phyloP scores from a whole-genome alignment of 2,888 invertebrate species.

The Drosophila quinaria region DNA sequence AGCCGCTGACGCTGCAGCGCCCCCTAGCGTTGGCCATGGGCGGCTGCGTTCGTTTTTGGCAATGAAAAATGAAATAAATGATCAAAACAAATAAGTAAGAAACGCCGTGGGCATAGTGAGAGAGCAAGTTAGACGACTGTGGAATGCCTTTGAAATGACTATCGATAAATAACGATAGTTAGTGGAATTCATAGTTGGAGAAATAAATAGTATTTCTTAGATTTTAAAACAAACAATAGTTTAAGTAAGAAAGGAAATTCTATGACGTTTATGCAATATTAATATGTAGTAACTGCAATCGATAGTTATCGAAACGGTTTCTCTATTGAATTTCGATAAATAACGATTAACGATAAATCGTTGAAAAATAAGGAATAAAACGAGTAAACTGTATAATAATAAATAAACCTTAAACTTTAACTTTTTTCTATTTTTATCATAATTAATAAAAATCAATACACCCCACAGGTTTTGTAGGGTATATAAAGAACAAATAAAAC shows the following conservation, averaged over 20 bases:
- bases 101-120: constrained; percentile 6
- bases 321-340: neutral
- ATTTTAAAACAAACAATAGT: neutral
- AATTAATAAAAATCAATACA: neutral
- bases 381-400: too few species aligned
- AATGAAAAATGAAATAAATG: constrained; percentile 60
- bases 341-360: too few species aligned
- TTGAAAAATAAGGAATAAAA: too few species aligned
- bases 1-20: constrained; percentile 47
- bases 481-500: constrained; percentile 13
- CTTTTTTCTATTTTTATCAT: too few species aligned
- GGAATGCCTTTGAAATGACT: constrained; percentile 1
- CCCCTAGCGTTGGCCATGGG: constrained; percentile 48
- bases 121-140: neutral
- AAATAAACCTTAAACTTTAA: too few species aligned
- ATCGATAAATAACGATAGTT: constrained; percentile 1
- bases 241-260: neutral
- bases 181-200: neutral
- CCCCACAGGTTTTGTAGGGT: neutral
- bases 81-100: constrained; percentile 30
- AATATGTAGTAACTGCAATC: neutral
- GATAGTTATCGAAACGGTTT: neutral
- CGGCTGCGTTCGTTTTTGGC: constrained; percentile 59
- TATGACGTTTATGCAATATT: neutral
- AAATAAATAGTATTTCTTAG: neutral